Evolutionary conservation across 2,113 vertebrate genomes (phyloP), one percentile per base, ranked within the genome.

Genomic region (Siphamia tubifer): DNA sequence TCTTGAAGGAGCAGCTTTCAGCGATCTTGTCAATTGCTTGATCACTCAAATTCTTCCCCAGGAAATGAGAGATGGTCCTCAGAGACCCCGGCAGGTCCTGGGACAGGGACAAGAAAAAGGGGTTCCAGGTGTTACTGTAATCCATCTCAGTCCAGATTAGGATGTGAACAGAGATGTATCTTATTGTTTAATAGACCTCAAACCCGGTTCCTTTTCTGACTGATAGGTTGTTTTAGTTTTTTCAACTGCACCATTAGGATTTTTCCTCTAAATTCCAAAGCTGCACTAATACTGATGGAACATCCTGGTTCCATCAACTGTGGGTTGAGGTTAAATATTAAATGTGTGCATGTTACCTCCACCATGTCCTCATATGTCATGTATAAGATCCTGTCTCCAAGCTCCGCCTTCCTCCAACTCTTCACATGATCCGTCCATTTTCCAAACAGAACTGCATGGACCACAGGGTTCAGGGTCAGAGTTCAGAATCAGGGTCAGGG

Each of bases 371-470:
- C 91, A 34, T 92, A 93, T 1, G 91, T 91, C 66, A 93, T 70
- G 63, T 73, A 89, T 25, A 93, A 58, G 31, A 94, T 88, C 68
- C 92, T 73, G 63, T 93, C 89, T 60, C 81, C 85, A 5, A 92
- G 61, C 13, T 89, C 77, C 0, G 75, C 4, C 8, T 79, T 52
- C 63, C 23, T 90, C 93, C 93, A 93, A 65, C 91, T 82, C 79
- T 90, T 93, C 34, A 93, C 34, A 7, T 94, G 92, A 17, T 93
- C 90, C 0, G 90, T 91, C 93, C 93, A 94, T 77, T 93, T 93
- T 39, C 93, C 93, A 76, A 92, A 92, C 35, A 92, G 0, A 38
- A 92, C 92, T 93, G 53, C 23, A 69, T 15, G 4, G 3, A 44
- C 4, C 5, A 34, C 38, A 49, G 19, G 11, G 12, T 35, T 10